Conservation (phyloP, 1,140 invertebrate genomes). For the Procambarus virginalis region DNA sequence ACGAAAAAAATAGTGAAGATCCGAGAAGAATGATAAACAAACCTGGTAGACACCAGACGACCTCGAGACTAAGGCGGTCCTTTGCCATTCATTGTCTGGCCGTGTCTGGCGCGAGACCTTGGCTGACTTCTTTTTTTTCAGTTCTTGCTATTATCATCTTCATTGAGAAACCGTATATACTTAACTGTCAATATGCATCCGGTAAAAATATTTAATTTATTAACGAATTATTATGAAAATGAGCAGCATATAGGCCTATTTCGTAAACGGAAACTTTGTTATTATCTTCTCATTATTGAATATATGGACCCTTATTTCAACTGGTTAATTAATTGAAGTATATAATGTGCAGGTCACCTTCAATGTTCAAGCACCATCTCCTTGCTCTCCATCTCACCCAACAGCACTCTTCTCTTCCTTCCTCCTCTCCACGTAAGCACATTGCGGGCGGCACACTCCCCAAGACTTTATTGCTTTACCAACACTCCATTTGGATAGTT, state of each 20-base stretch:
- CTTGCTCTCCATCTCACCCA: background rate
- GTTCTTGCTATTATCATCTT: background rate
- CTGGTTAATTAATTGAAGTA: too few relatives aligned
- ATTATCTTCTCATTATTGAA: too few relatives aligned
- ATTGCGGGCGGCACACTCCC: background rate
- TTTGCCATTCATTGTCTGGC: constrained; percentile 1
- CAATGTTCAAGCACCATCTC: background rate
- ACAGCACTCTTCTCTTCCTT: too few relatives aligned
- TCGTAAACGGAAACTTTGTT: too few relatives aligned
- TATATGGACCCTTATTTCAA: too few relatives aligned
- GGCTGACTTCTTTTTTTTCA: background rate
- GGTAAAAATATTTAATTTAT: too few relatives aligned
- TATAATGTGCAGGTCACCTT: background rate
- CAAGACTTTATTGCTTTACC: background rate
- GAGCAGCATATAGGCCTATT: too few relatives aligned
- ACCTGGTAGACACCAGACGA: background rate
- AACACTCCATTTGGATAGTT: background rate
- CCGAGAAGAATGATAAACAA: background rate
- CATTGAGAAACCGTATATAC: background rate
- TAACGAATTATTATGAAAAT: too few relatives aligned
- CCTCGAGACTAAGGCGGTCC: constrained; percentile 1
- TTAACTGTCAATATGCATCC: background rate
- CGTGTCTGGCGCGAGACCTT: background rate
- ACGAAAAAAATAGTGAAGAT: background rate
- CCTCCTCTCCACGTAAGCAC: background rate